Conservation (phyloP, 2,797 vertebrate genomes). For the Mallotus villosus region DNA sequence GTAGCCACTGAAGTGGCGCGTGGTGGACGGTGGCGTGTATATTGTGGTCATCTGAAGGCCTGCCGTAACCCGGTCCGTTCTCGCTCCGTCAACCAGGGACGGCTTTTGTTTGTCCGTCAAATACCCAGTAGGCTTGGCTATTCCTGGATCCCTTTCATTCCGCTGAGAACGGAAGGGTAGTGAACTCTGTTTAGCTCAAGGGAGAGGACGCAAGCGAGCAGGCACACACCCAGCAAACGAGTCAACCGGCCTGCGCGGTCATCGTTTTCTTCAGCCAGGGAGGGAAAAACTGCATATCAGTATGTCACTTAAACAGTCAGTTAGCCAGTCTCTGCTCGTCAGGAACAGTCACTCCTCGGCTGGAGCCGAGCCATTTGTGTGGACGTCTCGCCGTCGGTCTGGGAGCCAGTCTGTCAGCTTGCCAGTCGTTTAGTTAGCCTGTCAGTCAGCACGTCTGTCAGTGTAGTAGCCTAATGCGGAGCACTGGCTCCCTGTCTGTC, state of each 20-base stretch:
- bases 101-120: background rate
- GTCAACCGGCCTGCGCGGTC: background rate
- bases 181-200: background rate
- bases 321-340: background rate
- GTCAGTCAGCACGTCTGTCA: background rate
- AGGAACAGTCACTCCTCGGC: too few species aligned
- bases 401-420: background rate
- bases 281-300: background rate
- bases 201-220: background rate
- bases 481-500: background rate
- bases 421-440: background rate
- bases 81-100: background rate
- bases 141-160: slow-evolving; percentile 1
- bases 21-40: too few species aligned
- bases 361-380: too few species aligned
- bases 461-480: background rate
- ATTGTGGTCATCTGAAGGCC: background rate
- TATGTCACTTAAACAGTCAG: background rate
- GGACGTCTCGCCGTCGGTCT: background rate
- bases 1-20: too few species aligned
- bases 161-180: background rate
- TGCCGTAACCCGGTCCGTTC: background rate
- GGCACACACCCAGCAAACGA: background rate
- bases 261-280: background rate
- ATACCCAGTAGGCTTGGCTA: slow-evolving; percentile 1